phyloP scores from a whole-genome alignment of 2,888 invertebrate genomes.

The Cylindroiulus punctatus region DNA sequence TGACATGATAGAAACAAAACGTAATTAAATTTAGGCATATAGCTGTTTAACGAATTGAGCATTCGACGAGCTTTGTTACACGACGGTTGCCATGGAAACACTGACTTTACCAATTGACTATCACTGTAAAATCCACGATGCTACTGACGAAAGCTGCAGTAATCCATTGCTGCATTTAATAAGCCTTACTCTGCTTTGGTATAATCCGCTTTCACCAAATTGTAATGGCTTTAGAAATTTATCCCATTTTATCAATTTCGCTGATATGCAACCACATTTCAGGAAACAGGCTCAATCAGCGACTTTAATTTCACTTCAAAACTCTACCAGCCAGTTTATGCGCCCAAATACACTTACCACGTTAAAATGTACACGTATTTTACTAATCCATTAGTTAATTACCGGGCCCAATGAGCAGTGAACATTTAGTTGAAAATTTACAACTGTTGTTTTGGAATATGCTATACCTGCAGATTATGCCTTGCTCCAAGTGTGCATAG shows the following conservation, averaged over 20 bases:
- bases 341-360: no score
- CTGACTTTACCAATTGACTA: not conserved
- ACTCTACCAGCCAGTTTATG: no score
- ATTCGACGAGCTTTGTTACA: not conserved
- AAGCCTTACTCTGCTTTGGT: not conserved
- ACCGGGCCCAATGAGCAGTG: no score
- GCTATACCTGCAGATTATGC: no score
- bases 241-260: not conserved
- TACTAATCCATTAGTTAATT: no score
- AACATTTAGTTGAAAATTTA: no score
- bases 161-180: not conserved
- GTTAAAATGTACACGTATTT: no score
- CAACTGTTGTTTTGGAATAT: no score
- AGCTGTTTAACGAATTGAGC: not conserved
- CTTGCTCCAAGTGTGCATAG: no score
- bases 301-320: no score
- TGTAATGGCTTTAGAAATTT: not conserved
- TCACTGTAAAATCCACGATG: not conserved
- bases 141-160: not conserved
- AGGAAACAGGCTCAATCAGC: no score
- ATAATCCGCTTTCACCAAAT: not conserved
- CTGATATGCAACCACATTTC: not conserved
- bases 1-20: constrained; percentile 4
- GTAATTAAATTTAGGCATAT: not conserved
- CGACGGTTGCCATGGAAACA: not conserved